phyloP scores from a whole-genome alignment of 1,140 invertebrate genomes.

The Polyergus mexicanus region DNA sequence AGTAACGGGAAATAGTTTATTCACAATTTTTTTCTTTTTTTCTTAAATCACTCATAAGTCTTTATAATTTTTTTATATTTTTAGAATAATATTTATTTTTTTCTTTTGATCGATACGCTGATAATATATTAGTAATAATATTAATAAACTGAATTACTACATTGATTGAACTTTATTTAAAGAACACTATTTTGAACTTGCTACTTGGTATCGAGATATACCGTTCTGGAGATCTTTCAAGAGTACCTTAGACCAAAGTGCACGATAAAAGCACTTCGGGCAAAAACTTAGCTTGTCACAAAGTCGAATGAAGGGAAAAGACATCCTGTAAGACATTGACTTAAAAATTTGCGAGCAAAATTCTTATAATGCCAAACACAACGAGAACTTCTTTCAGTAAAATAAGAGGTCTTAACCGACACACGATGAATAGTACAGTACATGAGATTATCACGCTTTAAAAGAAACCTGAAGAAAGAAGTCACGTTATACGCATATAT shows the following conservation, averaged over 20 bases:
- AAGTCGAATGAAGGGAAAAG: slow-evolving; percentile 21
- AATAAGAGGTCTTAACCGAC: slow-evolving; percentile 15
- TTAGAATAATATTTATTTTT: not conserved
- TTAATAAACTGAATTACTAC: not conserved
- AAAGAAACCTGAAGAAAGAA: not conserved
- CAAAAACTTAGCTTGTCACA: slow-evolving; percentile 43
- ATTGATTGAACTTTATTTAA: no score
- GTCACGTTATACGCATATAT: slow-evolving; percentile 4
- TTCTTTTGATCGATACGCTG: not conserved
- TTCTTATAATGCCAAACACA: slow-evolving; percentile 31
- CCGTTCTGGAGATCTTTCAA: not conserved
- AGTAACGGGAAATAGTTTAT: not conserved
- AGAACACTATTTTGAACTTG: not conserved
- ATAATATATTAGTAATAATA: not conserved
- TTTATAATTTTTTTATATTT: not conserved
- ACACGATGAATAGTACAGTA: slow-evolving; percentile 19
- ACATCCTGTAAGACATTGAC: slow-evolving; percentile 12
- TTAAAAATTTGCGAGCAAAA: slow-evolving; percentile 56
- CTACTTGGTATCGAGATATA: not conserved
- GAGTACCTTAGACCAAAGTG: slow-evolving; percentile 15
- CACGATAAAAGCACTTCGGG: slow-evolving; percentile 29
- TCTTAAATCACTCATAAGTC: not conserved
- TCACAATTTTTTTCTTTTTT: not conserved
- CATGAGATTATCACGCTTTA: slow-evolving; percentile 37
- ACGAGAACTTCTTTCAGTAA: slow-evolving; percentile 25